Percentiles rank a stretch among this genome's conserved stretches.
These are phyloP conservation scores for Acheta domesticus DNA, from an alignment of 2,888 invertebrate genomes.

Conservation along the genomic window DNA sequence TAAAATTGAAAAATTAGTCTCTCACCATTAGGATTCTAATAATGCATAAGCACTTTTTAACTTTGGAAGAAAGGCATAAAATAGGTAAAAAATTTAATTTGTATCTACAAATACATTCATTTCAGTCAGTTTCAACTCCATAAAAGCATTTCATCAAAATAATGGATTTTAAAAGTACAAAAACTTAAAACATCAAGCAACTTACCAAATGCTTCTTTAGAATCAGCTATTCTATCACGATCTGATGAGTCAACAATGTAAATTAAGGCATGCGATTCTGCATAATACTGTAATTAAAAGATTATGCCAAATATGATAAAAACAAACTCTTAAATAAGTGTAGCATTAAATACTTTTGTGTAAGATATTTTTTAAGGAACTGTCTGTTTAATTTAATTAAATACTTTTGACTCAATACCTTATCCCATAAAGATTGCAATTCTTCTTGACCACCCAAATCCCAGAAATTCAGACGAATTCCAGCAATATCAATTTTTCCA, in stretches of 20 bases:
- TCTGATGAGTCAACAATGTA: constrained; percentile 97
- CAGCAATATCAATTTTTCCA: constrained; percentile 90
- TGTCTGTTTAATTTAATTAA: no score
- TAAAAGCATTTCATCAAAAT: not conserved
- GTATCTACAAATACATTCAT: no score
- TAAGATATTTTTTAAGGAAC: no score
- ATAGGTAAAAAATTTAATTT: no score
- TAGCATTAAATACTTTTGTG: not conserved
- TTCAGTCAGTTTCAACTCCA: not conserved
- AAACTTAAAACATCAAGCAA: not conserved
- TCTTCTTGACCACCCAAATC: constrained; percentile 97
- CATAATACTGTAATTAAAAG: constrained; percentile 73
- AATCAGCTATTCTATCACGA: constrained; percentile 87
- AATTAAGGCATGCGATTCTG: constrained; percentile 95
- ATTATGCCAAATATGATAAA: not conserved
- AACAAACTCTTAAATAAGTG: not conserved
- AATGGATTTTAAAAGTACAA: not conserved
- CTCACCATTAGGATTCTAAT: no score
- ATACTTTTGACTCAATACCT: constrained; percentile 57
- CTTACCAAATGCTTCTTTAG: constrained; percentile 93
- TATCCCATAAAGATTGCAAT: constrained; percentile 96
- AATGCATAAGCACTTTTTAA: no score
- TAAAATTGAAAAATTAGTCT: no score
- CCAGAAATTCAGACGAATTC: constrained; percentile 95
- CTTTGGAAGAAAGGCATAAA: no score